phyloP scores from a whole-genome alignment of 2,888 invertebrate species.

The Caenorhabditis parvicauda region DNA sequence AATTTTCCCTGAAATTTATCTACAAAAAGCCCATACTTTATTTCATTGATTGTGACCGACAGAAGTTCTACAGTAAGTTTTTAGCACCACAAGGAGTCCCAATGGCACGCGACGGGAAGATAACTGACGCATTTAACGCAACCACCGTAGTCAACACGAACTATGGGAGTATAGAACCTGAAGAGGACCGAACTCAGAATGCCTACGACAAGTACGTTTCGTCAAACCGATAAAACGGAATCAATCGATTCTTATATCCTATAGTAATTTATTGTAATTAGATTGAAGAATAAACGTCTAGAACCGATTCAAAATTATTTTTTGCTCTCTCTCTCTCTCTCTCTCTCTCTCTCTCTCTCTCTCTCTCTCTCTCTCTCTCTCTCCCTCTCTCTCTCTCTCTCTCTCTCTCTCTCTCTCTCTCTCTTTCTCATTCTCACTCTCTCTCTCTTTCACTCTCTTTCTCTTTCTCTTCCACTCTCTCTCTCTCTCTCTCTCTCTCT shows the following conservation, averaged over 20 bases:
- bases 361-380: no score
- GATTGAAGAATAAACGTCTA: no score
- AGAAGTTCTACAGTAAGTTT: conserved; percentile 7
- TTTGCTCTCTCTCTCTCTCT: conserved; percentile 2
- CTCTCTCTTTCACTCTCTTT: no score
- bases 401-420: no score
- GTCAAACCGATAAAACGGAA: conserved; percentile 21
- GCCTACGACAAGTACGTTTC: conserved; percentile 61
- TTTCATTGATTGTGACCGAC: no score
- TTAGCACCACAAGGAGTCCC: conserved; percentile 61
- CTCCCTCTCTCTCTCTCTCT: no score
- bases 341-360: conserved; percentile 3
- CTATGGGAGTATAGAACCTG: conserved; percentile 57
- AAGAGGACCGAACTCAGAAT: conserved; percentile 50
- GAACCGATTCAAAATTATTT: no score
- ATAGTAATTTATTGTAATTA: not conserved
- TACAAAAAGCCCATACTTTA: not conserved
- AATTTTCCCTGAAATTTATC: not conserved
- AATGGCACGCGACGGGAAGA: conserved; percentile 49
- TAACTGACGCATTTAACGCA: conserved; percentile 58
- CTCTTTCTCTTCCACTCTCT: no score
- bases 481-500: no score
- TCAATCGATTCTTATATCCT: conserved; percentile 1
- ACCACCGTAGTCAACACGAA: conserved; percentile 54
- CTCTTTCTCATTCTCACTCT: no score